phyloP scores from a whole-genome alignment of 2,113 vertebrate species.

The Callipepla squamata region DNA sequence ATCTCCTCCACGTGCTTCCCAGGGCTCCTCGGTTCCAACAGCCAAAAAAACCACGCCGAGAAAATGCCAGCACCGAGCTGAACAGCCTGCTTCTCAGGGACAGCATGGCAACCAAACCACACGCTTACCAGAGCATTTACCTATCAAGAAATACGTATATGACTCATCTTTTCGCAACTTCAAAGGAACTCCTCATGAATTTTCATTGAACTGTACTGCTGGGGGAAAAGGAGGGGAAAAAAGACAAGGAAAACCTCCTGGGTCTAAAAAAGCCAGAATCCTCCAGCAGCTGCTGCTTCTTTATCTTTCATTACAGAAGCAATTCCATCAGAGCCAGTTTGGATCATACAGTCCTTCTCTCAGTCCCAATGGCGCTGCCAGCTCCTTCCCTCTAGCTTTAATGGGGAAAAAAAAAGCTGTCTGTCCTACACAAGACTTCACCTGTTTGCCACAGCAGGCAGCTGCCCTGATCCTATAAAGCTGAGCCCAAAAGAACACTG shows the following conservation, averaged over 20 bases:
- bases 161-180: not conserved
- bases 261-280: not conserved
- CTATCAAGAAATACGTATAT: not conserved
- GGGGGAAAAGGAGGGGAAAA: accelerated
- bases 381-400: not conserved
- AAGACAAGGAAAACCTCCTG: not conserved
- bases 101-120: not conserved
- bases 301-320: not conserved
- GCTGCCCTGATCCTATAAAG: not conserved
- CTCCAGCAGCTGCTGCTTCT: not conserved
- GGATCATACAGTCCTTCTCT: not conserved
- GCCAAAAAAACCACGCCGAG: not conserved
- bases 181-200: not conserved
- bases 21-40: not conserved
- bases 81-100: not conserved
- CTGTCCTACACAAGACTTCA: not conserved
- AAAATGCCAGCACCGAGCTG: not conserved
- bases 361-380: not conserved
- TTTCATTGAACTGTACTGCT: not conserved
- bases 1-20: not conserved
- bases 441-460: not conserved
- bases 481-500: not conserved
- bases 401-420: accelerated
- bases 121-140: not conserved
- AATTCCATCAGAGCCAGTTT: not conserved